Evolutionary conservation across 2,113 vertebrate genomes (phyloP).

Genomic region (Nothobranchius kuhntae): DNA sequence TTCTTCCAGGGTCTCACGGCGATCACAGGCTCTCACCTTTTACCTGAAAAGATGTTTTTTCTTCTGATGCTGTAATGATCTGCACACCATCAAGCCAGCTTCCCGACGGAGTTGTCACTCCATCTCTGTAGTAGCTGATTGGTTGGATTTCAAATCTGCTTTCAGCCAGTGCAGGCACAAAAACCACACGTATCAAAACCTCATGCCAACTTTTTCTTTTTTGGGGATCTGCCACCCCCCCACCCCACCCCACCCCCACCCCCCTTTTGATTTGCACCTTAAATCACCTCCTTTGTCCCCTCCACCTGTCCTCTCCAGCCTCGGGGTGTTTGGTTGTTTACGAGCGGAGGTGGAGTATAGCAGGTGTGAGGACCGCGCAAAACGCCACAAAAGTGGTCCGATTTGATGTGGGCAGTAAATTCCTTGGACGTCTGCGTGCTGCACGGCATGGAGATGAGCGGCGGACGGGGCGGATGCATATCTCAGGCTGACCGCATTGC

Average conservation of each 20-base stretch:
- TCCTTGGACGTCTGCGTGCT: conserved; percentile 58
- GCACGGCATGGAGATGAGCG: conserved; percentile 45
- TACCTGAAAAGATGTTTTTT: conserved; percentile 15
- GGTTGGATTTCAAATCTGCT: conserved; percentile 31
- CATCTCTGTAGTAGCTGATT: conserved; percentile 20
- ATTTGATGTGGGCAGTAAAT: conserved; percentile 77
- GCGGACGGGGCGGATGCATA: conserved; percentile 44
- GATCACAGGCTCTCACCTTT: conserved; percentile 14
- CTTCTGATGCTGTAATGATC: conserved; percentile 11
- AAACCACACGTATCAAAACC: neutral
- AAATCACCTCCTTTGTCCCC: conserved; percentile 52
- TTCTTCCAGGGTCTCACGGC: conserved; percentile 38
- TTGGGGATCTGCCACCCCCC: conserved; percentile 17
- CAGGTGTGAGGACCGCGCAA: conserved; percentile 64
- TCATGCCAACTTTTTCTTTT: conserved; percentile 2
- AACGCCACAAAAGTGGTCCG: conserved; percentile 71
- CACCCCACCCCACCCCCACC: too few relatives aligned
- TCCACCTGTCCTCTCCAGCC: conserved; percentile 22
- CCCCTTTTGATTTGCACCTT: conserved; percentile 56
- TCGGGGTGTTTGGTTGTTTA: conserved; percentile 60
- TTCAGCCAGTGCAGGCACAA: neutral
- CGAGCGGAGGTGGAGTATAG: conserved; percentile 58
- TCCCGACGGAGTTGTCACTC: conserved; percentile 29
- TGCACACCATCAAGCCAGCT: conserved; percentile 11
- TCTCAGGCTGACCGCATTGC: conserved; percentile 56